Conservation (phyloP, 1,140 invertebrate species). For the Gonioctena quinquepunctata region DNA sequence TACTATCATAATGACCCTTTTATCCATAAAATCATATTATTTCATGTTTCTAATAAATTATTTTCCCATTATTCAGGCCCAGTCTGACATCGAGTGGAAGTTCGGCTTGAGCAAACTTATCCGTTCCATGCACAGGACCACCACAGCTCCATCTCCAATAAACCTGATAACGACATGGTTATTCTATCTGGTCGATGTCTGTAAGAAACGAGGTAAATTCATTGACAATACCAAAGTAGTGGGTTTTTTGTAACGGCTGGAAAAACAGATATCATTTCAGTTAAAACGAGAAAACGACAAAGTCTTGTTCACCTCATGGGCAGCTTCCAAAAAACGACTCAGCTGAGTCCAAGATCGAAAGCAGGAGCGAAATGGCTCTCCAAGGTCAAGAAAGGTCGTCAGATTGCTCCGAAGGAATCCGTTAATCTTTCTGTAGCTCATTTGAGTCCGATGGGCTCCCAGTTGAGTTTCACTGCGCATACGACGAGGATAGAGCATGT, state of each 20-base stretch:
- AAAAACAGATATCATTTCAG: slow-evolving; percentile 40
- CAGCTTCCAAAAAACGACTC: slow-evolving; percentile 65
- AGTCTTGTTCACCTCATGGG: slow-evolving; percentile 82
- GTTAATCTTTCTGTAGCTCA: slow-evolving; percentile 75
- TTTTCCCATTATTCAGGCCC: slow-evolving; percentile 66
- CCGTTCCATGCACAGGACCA: slow-evolving; percentile 97
- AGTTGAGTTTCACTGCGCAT: slow-evolving; percentile 72
- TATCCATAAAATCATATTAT: too few species aligned
- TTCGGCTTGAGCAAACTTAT: slow-evolving; percentile 98
- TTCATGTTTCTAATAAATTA: neutral
- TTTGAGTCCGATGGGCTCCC: slow-evolving; percentile 79
- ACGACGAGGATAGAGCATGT: slow-evolving; percentile 83
- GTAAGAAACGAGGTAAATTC: slow-evolving; percentile 71
- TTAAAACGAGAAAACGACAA: slow-evolving; percentile 69
- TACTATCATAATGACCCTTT: too few species aligned
- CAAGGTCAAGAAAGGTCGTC: slow-evolving; percentile 77
- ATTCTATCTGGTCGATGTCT: slow-evolving; percentile 78
- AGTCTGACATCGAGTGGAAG: slow-evolving; percentile 99
- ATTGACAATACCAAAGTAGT: neutral
- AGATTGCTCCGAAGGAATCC: slow-evolving; percentile 80
- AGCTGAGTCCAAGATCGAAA: slow-evolving; percentile 78
- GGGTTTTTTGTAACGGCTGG: neutral
- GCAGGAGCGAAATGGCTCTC: slow-evolving; percentile 84
- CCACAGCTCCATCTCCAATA: slow-evolving; percentile 94
- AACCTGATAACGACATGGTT: slow-evolving; percentile 95